phyloP scores from a whole-genome alignment of 2,888 invertebrate genomes.

The Belgica antarctica region DNA sequence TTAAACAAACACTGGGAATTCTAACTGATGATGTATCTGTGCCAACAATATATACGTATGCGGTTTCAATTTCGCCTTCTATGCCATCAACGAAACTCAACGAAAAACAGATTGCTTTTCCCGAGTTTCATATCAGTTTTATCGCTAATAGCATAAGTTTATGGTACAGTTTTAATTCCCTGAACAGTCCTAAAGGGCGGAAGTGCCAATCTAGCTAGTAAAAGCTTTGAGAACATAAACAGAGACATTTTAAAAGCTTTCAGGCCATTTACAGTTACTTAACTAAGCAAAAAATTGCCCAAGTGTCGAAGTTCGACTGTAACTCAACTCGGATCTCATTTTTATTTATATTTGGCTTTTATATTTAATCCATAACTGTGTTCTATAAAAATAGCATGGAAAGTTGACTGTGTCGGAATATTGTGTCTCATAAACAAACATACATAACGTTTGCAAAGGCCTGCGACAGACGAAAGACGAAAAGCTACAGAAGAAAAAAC shows the following conservation, averaged over 20 bases:
- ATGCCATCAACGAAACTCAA: not conserved
- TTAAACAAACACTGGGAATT: not conserved
- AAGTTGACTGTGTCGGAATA: not conserved
- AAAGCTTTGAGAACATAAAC: too few species aligned
- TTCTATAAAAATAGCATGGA: not conserved
- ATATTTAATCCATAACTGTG: not conserved
- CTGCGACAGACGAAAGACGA: too few species aligned
- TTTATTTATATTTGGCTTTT: not conserved
- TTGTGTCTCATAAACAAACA: constrained; percentile 6
- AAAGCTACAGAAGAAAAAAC: not conserved
- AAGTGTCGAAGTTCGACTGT: too few species aligned
- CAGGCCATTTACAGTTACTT: too few species aligned
- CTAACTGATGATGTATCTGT: not conserved
- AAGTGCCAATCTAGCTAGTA: too few species aligned
- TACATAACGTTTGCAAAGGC: too few species aligned
- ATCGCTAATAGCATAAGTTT: not conserved
- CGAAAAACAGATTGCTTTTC: not conserved
- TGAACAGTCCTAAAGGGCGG: too few species aligned
- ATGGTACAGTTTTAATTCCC: too few species aligned
- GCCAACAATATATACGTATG: too few species aligned
- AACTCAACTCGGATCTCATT: too few species aligned
- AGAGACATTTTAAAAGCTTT: too few species aligned
- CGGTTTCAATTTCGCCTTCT: not conserved
- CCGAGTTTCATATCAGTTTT: not conserved
- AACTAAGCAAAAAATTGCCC: too few species aligned